Conservation (phyloP, 2,797 vertebrate genomes). For the Avahi laniger region DNA sequence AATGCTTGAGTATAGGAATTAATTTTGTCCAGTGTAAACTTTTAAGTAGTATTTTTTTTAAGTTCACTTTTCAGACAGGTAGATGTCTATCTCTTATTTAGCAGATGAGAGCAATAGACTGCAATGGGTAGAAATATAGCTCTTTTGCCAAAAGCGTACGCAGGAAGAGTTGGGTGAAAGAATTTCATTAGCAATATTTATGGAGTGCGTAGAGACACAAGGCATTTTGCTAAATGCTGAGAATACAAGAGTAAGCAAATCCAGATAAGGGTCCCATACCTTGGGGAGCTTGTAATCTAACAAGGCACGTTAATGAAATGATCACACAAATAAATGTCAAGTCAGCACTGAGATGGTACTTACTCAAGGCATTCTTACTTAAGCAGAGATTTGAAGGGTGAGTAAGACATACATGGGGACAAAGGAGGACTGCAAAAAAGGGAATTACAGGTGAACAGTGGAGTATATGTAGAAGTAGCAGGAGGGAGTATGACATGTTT, state of each 20-base stretch:
- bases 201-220: not conserved
- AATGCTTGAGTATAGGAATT: not conserved
- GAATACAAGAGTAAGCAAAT: not conserved
- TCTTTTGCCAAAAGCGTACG: not conserved
- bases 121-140: not conserved
- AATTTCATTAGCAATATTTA: not conserved
- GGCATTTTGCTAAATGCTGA: not conserved
- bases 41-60: not conserved
- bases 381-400: not conserved
- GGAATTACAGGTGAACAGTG: fast-evolving
- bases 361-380: not conserved
- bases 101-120: not conserved
- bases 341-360: not conserved
- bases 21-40: not conserved
- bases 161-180: not conserved
- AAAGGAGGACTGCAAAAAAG: not conserved
- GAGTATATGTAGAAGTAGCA: fast-evolving
- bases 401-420: not conserved
- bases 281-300: not conserved
- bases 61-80: not conserved
- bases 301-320: not conserved
- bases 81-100: not conserved
- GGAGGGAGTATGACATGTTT: not conserved
- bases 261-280: not conserved
- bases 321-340: not conserved